These are phyloP conservation scores for Eupeodes latifasciatus DNA, from an alignment of 2,888 invertebrate species.

Conservation along the genomic window DNA sequence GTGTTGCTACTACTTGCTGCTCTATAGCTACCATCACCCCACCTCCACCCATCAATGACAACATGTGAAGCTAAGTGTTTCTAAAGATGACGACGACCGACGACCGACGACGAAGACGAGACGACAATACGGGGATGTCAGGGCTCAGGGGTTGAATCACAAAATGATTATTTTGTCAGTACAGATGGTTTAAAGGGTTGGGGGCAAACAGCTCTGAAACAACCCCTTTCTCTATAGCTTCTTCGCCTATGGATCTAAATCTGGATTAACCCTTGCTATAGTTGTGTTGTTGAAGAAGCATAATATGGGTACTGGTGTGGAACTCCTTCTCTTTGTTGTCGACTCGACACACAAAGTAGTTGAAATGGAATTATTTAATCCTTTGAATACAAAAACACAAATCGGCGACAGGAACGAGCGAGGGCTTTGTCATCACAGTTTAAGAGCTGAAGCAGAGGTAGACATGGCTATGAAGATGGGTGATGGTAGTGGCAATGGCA, in stretches of 20 bases:
- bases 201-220: constrained; percentile 37
- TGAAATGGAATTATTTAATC: constrained; percentile 75
- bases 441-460: not conserved
- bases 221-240: constrained; percentile 50
- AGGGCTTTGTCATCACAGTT: constrained; percentile 42
- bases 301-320: constrained; percentile 8
- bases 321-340: constrained; percentile 47
- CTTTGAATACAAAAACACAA: constrained; percentile 71
- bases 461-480: not conserved
- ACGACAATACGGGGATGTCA: constrained; percentile 6
- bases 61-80: constrained; percentile 75
- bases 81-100: constrained; percentile 38
- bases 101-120: not conserved
- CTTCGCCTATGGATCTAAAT: not conserved
- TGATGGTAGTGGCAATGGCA: too few relatives aligned
- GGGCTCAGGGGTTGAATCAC: constrained; percentile 70
- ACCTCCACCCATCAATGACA: constrained; percentile 56
- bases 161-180: constrained; percentile 76
- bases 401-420: constrained; percentile 44
- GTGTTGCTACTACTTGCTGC: not conserved
- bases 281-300: constrained; percentile 11
- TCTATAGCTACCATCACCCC: not conserved
- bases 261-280: constrained; percentile 60
- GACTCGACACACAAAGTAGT: constrained; percentile 67
- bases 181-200: constrained; percentile 61